phyloP scores from a whole-genome alignment of 2,888 invertebrate species.

The Itoplectis maculator region DNA sequence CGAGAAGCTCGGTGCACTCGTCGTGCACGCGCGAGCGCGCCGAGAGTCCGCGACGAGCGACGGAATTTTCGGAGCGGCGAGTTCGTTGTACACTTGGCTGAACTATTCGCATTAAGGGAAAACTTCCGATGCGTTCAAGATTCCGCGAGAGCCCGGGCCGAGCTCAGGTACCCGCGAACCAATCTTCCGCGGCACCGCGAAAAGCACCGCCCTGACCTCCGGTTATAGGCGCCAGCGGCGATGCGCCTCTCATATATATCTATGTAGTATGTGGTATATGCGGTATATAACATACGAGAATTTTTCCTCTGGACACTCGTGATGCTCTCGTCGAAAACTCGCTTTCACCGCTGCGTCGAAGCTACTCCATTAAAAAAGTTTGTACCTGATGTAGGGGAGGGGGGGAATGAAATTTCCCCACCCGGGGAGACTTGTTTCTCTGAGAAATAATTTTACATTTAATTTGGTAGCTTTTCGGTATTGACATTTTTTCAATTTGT shows the following conservation, averaged over 20 bases:
- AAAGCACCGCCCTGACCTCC: slow-evolving; percentile 12
- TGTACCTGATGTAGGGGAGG: too few relatives aligned
- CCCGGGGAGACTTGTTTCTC: too few relatives aligned
- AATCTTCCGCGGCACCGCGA: slow-evolving; percentile 32
- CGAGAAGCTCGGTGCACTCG: slow-evolving; percentile 15
- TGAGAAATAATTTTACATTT: too few relatives aligned
- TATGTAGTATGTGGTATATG: too few relatives aligned
- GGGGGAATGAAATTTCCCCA: too few relatives aligned
- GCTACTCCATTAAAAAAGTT: slow-evolving; percentile 24
- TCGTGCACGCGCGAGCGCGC: not conserved
- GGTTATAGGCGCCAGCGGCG: not conserved
- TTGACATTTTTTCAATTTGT: too few relatives aligned
- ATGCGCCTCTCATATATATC: too few relatives aligned
- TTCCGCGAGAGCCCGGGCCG: slow-evolving; percentile 53
- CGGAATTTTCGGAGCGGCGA: slow-evolving; percentile 63
- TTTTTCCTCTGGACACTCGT: slow-evolving; percentile 9
- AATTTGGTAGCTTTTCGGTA: too few relatives aligned
- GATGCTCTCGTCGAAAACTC: slow-evolving; percentile 18
- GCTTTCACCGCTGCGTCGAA: slow-evolving; percentile 18
- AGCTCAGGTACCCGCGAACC: slow-evolving; percentile 44
- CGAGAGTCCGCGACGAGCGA: slow-evolving; percentile 34
- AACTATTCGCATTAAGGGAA: slow-evolving; percentile 71
- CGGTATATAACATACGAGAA: not conserved
- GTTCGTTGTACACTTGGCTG: slow-evolving; percentile 62
- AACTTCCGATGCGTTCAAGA: slow-evolving; percentile 64